phyloP scores from a whole-genome alignment of 2,797 vertebrate genomes.

The Lepus oiostolus region DNA sequence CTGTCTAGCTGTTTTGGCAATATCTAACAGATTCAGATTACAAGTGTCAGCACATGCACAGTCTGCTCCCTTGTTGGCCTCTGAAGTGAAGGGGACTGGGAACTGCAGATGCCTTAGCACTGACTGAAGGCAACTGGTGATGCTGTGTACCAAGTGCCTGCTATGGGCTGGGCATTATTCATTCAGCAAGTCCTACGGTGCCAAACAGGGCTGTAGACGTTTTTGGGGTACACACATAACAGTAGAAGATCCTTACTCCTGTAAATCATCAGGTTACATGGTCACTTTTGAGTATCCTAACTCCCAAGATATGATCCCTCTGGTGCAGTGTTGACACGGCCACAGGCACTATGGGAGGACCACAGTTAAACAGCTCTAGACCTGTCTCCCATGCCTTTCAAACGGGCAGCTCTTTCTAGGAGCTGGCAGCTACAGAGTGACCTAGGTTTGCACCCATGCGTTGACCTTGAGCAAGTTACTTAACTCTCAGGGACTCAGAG shows the following conservation, averaged over 20 bases:
- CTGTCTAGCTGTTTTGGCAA: no score
- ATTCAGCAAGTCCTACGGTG: background rate
- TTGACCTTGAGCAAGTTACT: background rate
- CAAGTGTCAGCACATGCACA: background rate
- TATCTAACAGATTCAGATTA: background rate
- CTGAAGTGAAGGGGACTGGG: constrained; percentile 9
- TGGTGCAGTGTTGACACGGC: constrained; percentile 10
- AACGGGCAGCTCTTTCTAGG: background rate
- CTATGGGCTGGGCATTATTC: background rate
- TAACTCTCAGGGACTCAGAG: background rate
- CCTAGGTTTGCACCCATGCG: background rate
- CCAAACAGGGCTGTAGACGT: background rate
- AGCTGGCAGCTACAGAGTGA: background rate
- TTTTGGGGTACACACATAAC: background rate
- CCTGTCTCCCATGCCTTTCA: constrained; percentile 21
- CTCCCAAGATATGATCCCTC: background rate
- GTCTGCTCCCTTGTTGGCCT: background rate
- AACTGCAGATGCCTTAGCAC: background rate
- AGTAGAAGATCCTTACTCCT: background rate
- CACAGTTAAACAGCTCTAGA: background rate
- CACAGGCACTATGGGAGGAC: background rate
- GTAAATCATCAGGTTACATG: background rate
- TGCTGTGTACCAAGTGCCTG: background rate
- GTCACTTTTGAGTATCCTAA: constrained; percentile 18
- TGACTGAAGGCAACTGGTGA: background rate